Conservation (phyloP, 1,140 invertebrate species). For the Drosophila ananassae region DNA sequence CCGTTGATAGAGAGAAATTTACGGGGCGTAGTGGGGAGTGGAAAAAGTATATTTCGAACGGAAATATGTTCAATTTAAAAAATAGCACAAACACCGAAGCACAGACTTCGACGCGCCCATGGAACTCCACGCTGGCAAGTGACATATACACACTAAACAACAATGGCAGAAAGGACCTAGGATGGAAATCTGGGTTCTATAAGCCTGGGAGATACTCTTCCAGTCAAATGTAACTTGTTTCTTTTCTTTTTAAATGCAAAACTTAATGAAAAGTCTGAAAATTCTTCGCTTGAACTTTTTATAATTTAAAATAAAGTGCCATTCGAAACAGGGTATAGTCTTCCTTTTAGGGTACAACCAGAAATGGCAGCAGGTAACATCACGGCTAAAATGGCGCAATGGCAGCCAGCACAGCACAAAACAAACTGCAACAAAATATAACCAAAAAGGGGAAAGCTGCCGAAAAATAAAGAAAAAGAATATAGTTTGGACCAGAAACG, state of each 20-base stretch:
- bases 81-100: constrained; percentile 60
- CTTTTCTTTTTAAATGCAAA: too few relatives aligned
- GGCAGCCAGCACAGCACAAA: constrained; percentile 55
- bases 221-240: neutral
- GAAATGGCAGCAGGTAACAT: constrained; percentile 47
- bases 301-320: too few relatives aligned
- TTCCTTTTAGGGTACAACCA: constrained; percentile 3
- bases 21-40: neutral
- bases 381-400: constrained; percentile 52
- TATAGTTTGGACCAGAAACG: constrained; percentile 13
- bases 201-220: constrained; percentile 8
- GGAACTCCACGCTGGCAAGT: constrained; percentile 46
- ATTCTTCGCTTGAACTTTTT: too few relatives aligned
- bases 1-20: constrained; percentile 37
- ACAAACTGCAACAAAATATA: constrained; percentile 55
- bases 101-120: constrained; percentile 25
- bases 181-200: neutral
- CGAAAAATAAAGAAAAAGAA: constrained; percentile 28
- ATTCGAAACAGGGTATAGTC: constrained; percentile 5
- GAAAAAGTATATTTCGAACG: constrained; percentile 51
- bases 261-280: too few relatives aligned
- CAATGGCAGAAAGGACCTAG: neutral
- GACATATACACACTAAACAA: constrained; percentile 37
- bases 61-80: constrained; percentile 77
- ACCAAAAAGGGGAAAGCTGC: constrained; percentile 24